Evolutionary conservation across 1,140 invertebrate species (phyloP), one percentile per base, ranked within the genome.

Genomic region (Mizuhopecten yessoensis): DNA sequence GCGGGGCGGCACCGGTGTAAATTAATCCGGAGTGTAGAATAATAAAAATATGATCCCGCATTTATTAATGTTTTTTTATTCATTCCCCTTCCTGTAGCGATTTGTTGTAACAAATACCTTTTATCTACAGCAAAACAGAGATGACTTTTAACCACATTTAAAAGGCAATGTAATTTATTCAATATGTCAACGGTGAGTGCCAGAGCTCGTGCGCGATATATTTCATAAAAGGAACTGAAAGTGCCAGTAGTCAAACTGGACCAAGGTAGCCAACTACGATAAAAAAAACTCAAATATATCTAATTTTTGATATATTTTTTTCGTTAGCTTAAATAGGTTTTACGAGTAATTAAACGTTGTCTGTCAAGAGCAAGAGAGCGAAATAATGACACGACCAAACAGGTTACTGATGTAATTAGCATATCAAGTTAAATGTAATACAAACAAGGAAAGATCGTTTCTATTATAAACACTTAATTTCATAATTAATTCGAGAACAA

Each of bases 21-120:
- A 75, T 75, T 75, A 75, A 75, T 75, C 57, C 57, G 57, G 57
- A 75, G n/a, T 75, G 57, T 75, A 75, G 57, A n/a, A 75, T 3
- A 75, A 75, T 75, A 75, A n/a, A 75, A 75, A 75, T 75, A 29
- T 75, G 57, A 75, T 29, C 9, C 57, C 57, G 5, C n/a, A 13
- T 45, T 45, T 45, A 45, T 10, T 17, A 15, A 20, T 20, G 57
- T n/a, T 7, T 39, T 29, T 75, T 75, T 75, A 29, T 75, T 29
- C 57, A 45, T 10, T 45, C 9, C 17, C 1, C 17, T 45, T 45
- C 42, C 42, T 45, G 42, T 45, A 45, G 17, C 42, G 17, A 45
- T 45, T 75, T 75, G 57, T 75, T 75, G 23, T 75, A 20, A 49
- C 45, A 49, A 49, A 49, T 75, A 9, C 11, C n/a, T 75, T 75